These are phyloP conservation scores for Solea senegalensis DNA, from an alignment of 2,113 vertebrate species.

Conservation along the genomic window DNA sequence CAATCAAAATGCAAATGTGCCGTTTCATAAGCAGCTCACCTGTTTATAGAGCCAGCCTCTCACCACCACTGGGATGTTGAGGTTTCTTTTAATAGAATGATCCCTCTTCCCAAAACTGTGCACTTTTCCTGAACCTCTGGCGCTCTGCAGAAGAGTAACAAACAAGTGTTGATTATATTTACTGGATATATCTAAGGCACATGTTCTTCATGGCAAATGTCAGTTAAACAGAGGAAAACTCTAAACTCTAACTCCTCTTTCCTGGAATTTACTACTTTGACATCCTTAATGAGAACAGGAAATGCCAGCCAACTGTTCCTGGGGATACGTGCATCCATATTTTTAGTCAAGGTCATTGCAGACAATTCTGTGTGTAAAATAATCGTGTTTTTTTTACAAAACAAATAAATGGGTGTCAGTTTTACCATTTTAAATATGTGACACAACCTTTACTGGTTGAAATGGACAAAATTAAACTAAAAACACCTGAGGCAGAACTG, in stretches of 20 bases:
- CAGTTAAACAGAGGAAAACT: too few species aligned
- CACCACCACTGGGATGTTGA: constrained; percentile 92
- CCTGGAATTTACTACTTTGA: constrained; percentile 23
- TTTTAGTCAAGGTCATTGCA: constrained; percentile 34
- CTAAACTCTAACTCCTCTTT: not conserved
- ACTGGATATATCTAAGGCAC: not conserved
- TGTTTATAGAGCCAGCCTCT: constrained; percentile 99
- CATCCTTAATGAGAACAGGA: constrained; percentile 26
- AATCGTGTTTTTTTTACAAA: not conserved
- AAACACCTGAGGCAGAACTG: constrained; percentile 19
- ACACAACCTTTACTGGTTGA: not conserved
- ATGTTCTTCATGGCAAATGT: too few species aligned
- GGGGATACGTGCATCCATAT: constrained; percentile 2
- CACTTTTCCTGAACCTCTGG: constrained; percentile 86
- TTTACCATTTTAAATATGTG: too few species aligned
- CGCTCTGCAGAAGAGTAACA: constrained; percentile 73
- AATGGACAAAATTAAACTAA: not conserved
- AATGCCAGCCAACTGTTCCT: constrained; percentile 38
- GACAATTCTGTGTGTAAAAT: not conserved
- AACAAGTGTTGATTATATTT: constrained; percentile 6
- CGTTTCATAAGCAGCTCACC: constrained; percentile 75
- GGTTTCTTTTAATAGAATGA: constrained; percentile 95
- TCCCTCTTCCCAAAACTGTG: constrained; percentile 98
- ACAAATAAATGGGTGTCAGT: too few species aligned
- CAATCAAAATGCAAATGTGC: not conserved